Percentiles rank a stretch among this genome's conserved stretches.
Evolutionary conservation across 2,113 vertebrate genomes (phyloP).

Genomic region (Pantherophis guttatus): DNA sequence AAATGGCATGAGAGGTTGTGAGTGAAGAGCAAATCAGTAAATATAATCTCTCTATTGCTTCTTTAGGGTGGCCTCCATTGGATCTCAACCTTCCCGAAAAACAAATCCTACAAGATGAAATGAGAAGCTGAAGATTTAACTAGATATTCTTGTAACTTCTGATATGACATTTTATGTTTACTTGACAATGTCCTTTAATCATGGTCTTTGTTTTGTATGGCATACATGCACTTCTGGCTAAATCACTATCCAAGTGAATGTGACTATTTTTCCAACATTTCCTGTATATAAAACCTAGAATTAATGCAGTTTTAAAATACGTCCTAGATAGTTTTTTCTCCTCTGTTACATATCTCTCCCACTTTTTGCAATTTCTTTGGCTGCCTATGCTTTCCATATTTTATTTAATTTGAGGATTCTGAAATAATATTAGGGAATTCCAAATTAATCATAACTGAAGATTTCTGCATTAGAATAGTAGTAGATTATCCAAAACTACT

Average conservation of each 20-base stretch:
- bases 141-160: neutral
- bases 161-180: neutral
- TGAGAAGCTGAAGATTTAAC: neutral
- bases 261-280: neutral
- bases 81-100: neutral
- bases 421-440: neutral
- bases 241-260: neutral
- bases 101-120: neutral
- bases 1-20: neutral
- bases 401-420: neutral
- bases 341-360: neutral
- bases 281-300: neutral
- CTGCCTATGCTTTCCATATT: neutral
- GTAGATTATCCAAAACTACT: neutral
- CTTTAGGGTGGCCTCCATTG: neutral
- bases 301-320: neutral
- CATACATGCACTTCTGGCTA: neutral
- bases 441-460: neutral
- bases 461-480: neutral
- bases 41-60: neutral
- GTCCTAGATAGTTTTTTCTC: neutral
- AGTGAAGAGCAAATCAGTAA: neutral
- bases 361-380: neutral
- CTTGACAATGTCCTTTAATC: neutral
- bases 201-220: neutral